Conservation (phyloP, 2,113 vertebrate species). For the Anarhynchus alexandrinus region DNA sequence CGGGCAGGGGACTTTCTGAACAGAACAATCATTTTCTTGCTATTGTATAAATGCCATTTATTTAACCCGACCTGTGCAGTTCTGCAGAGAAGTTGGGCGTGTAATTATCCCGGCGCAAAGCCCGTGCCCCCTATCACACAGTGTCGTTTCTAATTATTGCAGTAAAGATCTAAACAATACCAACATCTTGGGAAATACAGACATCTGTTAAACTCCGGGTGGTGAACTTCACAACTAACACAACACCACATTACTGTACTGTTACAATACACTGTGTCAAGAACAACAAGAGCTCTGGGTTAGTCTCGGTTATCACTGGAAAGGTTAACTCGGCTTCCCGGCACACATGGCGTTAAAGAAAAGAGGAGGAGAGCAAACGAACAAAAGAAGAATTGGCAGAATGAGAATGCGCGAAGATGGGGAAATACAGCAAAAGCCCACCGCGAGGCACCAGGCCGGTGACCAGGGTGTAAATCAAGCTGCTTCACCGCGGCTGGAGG, state of each 20-base stretch:
- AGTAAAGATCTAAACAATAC: slow-evolving; percentile 64
- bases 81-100: neutral
- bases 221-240: slow-evolving; percentile 70
- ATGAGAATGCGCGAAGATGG: slow-evolving; percentile 20
- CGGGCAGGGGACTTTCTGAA: slow-evolving; percentile 56
- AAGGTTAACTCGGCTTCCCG: slow-evolving; percentile 50
- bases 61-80: neutral
- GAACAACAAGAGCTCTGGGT: slow-evolving; percentile 66
- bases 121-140: slow-evolving; percentile 51
- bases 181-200: slow-evolving; percentile 76
- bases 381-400: slow-evolving; percentile 11
- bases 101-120: neutral
- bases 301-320: slow-evolving; percentile 56
- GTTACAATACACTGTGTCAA: slow-evolving; percentile 69
- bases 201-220: slow-evolving; percentile 68
- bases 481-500: slow-evolving; percentile 6
- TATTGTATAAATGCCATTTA: neutral
- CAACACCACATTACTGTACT: slow-evolving; percentile 70
- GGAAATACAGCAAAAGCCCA: slow-evolving; percentile 58
- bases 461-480: slow-evolving; percentile 63
- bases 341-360: slow-evolving; percentile 16
- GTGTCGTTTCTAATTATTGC: neutral
- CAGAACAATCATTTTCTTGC: neutral
- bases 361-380: slow-evolving; percentile 1
- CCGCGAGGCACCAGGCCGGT: neutral